These are phyloP conservation scores for Protonemura montana DNA, from an alignment of 2,888 invertebrate species.

Conservation along the genomic window DNA sequence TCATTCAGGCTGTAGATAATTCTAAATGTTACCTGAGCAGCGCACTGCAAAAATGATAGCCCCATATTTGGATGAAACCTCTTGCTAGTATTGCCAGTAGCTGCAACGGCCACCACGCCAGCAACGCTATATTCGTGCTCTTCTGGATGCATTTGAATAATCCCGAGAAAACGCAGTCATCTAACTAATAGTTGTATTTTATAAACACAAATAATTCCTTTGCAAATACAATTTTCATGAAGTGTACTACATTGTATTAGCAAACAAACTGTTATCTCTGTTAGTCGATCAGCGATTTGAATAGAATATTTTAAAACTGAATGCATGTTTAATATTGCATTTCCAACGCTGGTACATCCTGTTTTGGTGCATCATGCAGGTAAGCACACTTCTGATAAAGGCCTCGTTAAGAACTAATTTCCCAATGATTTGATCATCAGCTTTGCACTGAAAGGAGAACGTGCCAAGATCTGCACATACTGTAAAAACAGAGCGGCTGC, in stretches of 20 bases:
- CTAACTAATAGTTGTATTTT: neutral
- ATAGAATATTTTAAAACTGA: neutral
- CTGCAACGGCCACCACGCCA: neutral
- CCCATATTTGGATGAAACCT: constrained; percentile 21
- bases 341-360: neutral
- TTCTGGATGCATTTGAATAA: neutral
- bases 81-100: neutral
- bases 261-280: neutral
- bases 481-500: neutral
- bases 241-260: neutral
- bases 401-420: neutral
- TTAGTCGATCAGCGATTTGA: neutral
- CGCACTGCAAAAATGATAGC: neutral
- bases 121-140: neutral
- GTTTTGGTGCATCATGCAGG: neutral
- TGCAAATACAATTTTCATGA: neutral
- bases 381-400: neutral
- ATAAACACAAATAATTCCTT: neutral
- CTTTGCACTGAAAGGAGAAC: neutral
- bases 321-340: neutral
- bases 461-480: neutral
- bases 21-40: neutral
- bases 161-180: neutral
- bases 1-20: neutral
- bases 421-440: neutral